phyloP scores from a whole-genome alignment of 30 jellyfish, hydroid and myxozoan species.

The Chironex yamaguchii region DNA sequence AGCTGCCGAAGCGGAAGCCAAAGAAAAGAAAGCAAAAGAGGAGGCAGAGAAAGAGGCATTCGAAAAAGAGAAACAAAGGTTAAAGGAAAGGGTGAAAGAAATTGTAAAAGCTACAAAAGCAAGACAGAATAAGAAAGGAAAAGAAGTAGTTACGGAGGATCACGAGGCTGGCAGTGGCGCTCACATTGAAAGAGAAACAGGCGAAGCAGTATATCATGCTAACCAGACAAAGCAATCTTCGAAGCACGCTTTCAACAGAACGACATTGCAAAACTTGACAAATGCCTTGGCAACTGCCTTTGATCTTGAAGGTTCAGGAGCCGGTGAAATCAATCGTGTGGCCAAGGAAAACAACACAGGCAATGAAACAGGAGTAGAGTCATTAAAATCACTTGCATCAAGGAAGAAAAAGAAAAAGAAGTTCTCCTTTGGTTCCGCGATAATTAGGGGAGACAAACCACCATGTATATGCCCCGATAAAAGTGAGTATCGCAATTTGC shows the following conservation, averaged over 20 bases:
- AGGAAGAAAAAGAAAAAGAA: conserved; percentile 45
- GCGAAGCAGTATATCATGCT: background rate
- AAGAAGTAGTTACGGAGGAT: background rate
- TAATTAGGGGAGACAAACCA: conserved; percentile 91
- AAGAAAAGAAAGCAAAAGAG: conserved; percentile 9
- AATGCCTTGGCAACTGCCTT: background rate
- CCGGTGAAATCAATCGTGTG: background rate
- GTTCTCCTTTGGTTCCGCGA: conserved; percentile 79
- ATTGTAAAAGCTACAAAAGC: conserved; percentile 11
- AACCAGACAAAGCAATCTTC: background rate
- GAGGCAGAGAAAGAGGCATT: background rate
- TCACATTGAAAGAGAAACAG: background rate
- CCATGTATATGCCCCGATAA: conserved; percentile 98
- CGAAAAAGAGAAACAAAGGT: conserved; percentile 12
- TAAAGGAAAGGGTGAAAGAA: conserved; percentile 1
- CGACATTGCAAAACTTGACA: background rate
- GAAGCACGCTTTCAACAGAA: background rate
- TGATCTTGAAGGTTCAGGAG: background rate
- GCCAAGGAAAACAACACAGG: background rate
- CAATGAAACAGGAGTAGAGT: background rate
- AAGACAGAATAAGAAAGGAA: conserved; percentile 4
- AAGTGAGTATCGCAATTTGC: conserved; percentile 4
- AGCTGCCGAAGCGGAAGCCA: conserved; percentile 9
- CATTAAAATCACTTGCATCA: background rate
- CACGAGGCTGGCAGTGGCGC: background rate